These are phyloP conservation scores for Alloscopus bannaensis DNA, from an alignment of 2,888 invertebrate species.

Conservation along the genomic window DNA sequence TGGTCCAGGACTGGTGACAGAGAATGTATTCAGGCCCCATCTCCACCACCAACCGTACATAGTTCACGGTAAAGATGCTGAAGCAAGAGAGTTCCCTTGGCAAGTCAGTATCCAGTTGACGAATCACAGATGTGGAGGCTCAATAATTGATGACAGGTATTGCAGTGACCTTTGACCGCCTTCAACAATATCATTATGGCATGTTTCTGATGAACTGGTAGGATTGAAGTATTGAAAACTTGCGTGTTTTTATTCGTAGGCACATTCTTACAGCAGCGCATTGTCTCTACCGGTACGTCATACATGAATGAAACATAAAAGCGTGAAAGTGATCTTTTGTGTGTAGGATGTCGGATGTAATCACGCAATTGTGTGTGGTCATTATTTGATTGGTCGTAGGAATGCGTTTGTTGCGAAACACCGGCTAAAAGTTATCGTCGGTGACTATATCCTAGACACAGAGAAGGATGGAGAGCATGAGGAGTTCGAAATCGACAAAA, in stretches of 20 bases:
- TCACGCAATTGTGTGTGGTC: not conserved
- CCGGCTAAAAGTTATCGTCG: constrained; percentile 66
- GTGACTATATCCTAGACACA: constrained; percentile 65
- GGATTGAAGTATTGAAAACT: not conserved
- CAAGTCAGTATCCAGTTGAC: constrained; percentile 65
- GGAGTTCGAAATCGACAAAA: constrained; percentile 61
- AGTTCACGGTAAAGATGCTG: constrained; percentile 68
- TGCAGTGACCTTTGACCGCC: too few species aligned
- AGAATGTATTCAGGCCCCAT: not conserved
- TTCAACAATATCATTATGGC: not conserved
- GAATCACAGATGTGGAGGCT: constrained; percentile 70
- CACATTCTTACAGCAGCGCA: constrained; percentile 69
- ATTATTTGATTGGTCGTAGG: constrained; percentile 15
- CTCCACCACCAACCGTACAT: constrained; percentile 48
- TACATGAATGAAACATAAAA: constrained; percentile 4
- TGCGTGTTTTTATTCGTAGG: not conserved
- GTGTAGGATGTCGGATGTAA: not conserved
- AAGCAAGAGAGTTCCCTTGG: constrained; percentile 70
- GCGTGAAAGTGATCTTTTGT: not conserved
- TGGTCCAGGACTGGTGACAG: constrained; percentile 11
- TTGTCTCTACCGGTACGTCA: constrained; percentile 64
- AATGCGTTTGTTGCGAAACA: constrained; percentile 59
- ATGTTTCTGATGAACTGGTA: not conserved
- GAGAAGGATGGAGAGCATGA: constrained; percentile 66
- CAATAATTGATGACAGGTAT: constrained; percentile 63